Evolutionary conservation across 2,888 invertebrate species (phyloP), one percentile per base, ranked within the genome.

Genomic region (Eueremaeus valkanovi): DNA sequence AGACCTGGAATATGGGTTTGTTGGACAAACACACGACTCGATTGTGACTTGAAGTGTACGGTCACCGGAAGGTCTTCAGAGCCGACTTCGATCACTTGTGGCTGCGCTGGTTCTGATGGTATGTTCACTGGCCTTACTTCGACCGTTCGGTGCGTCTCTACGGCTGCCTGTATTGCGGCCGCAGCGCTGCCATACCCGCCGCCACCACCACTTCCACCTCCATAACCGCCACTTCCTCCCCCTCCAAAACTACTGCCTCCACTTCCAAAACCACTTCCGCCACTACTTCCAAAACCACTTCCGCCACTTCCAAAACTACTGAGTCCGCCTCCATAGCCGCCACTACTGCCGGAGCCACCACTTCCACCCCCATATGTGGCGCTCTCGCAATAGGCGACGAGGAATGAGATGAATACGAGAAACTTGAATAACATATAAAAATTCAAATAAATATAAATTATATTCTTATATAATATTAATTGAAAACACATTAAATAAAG

Each of bases 1-100:
- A 8, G 36, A 73, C 73, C 73, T 11, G 75, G 75, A 49, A 70
- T 70, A 42, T 75, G 75, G 11, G 75, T 75, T 70, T 75, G 75
- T 72, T 75, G 75, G 31, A 75, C 75, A 45, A 70, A 45, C 21
- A 75, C 70, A 27, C 75, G 68, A 55, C 75, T 75, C 24, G 75
- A 75, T 29, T 75, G 75, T 13, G 51, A 51, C 49, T 75, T 75
- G 70, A 75, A 75, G 29, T 75, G 75, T 16, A 75, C 75, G 16
- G 58, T 70, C 1, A 75, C 75, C 11, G 75, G 75, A 6, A 68
- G 49, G 36, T 75, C 75, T 24, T 75, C 75, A 3, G 70, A 68
- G 11, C 49, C 49, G 2, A 75, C 75, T 58, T 75, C 75, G 11
- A 75, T 55, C 8, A 75, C 51, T 27, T 75, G 75, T 18, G 75